phyloP scores from a whole-genome alignment of 2,888 invertebrate species.

The Drosophila incognita region DNA sequence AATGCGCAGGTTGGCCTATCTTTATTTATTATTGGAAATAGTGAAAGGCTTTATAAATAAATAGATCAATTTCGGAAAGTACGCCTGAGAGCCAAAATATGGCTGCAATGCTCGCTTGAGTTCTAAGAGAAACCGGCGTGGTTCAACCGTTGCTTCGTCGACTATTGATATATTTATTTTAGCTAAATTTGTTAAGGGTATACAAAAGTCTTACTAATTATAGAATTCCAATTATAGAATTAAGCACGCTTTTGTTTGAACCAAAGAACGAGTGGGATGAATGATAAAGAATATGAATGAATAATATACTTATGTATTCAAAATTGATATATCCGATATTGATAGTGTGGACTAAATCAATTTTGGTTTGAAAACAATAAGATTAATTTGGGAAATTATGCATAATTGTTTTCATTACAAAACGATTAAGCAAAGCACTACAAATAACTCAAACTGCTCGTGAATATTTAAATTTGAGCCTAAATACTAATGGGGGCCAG shows the following conservation, averaged over 20 bases:
- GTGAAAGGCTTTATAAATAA: background rate
- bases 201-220: background rate
- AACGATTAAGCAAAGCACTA: conserved; percentile 13
- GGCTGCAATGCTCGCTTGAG: background rate
- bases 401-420: conserved; percentile 12
- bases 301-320: background rate
- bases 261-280: background rate
- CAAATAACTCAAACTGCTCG: conserved; percentile 13
- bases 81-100: background rate
- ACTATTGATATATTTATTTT: background rate
- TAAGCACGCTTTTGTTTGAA: background rate
- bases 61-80: background rate
- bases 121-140: background rate
- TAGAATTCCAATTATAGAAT: background rate
- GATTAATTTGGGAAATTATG: background rate
- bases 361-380: too few species aligned
- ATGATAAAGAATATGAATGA: background rate
- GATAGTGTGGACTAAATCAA: background rate
- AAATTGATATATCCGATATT: background rate
- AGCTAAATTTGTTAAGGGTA: background rate
- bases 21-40: background rate
- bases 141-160: background rate
- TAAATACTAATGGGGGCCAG: conserved; percentile 42
- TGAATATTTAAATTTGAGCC: conserved; percentile 52
- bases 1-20: background rate